Conservation (phyloP, 2,113 vertebrate genomes). For the Spea multiplicata region DNA sequence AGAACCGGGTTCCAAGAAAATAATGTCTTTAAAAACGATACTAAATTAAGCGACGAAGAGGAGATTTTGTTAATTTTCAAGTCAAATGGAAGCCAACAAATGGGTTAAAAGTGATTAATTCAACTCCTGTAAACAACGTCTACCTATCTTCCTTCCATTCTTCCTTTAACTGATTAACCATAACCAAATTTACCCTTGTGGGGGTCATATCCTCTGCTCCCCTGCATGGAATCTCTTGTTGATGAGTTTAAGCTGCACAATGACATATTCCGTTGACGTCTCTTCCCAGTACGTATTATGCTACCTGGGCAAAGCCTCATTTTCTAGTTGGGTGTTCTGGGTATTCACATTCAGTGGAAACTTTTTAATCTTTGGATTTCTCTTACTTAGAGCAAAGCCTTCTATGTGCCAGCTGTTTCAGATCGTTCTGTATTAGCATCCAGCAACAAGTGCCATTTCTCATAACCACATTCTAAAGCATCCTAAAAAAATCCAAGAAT, state of each 20-base stretch:
- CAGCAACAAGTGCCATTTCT: no score
- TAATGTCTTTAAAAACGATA: no score
- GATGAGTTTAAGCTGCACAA: constrained; percentile 16
- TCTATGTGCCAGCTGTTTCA: no score
- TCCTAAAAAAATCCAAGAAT: no score
- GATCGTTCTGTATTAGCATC: no score
- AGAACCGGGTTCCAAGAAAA: no score
- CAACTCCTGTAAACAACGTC: neutral
- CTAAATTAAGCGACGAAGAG: no score
- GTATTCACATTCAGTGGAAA: no score
- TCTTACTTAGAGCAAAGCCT: no score
- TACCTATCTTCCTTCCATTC: neutral
- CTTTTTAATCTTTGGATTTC: no score
- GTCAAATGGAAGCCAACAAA: neutral
- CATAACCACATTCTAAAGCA: no score
- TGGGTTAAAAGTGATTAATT: neutral
- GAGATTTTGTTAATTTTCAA: neutral
- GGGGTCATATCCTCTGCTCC: constrained; percentile 11
- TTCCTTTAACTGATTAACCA: neutral
- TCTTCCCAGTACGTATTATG: no score
- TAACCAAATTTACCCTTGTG: neutral
- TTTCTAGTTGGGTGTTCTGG: neutral
- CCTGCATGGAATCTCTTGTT: neutral
- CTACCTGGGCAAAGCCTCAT: neutral
- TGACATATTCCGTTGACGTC: neutral